Percentiles rank a stretch among this genome's conserved stretches.
phyloP scores from a whole-genome alignment of 1,140 invertebrate genomes.

The Pogonomyrmex barbatus region DNA sequence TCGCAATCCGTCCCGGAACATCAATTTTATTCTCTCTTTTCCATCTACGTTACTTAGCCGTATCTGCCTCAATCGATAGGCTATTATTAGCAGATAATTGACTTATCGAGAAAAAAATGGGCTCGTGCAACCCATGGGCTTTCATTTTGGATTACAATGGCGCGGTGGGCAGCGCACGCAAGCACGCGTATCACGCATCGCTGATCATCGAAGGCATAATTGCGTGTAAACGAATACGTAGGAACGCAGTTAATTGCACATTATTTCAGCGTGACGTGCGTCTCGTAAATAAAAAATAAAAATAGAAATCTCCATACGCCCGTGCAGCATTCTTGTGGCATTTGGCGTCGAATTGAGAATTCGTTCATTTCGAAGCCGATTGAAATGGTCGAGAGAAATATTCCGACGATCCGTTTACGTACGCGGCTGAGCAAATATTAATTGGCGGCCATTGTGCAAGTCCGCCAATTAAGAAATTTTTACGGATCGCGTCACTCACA shows the following conservation, averaged over 20 bases:
- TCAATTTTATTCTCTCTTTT: conserved; percentile 15
- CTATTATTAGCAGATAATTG: conserved; percentile 29
- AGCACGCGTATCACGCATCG: conserved; percentile 34
- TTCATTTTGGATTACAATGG: conserved; percentile 42
- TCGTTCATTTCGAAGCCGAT: conserved; percentile 3
- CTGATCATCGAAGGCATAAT: conserved; percentile 31
- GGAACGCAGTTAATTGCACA: conserved; percentile 51
- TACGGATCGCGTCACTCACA: neutral
- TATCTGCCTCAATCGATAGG: conserved; percentile 2
- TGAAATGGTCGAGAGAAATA: neutral
- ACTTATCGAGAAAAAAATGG: conserved; percentile 36
- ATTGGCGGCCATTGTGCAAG: neutral
- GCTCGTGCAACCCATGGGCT: neutral
- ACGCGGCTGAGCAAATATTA: neutral
- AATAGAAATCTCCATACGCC: conserved; percentile 1
- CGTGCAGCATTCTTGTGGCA: neutral
- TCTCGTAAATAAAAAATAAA: conserved; percentile 5
- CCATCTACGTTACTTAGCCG: conserved; percentile 17
- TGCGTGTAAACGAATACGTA: conserved; percentile 48
- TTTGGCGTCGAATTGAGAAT: neutral
- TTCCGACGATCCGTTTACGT: neutral
- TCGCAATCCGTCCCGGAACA: neutral
- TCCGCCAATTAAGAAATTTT: conserved; percentile 9
- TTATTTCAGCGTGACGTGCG: conserved; percentile 19
- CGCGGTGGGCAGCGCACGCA: neutral